phyloP scores from a whole-genome alignment of 2,113 vertebrate genomes.

The Okapia johnstoni region DNA sequence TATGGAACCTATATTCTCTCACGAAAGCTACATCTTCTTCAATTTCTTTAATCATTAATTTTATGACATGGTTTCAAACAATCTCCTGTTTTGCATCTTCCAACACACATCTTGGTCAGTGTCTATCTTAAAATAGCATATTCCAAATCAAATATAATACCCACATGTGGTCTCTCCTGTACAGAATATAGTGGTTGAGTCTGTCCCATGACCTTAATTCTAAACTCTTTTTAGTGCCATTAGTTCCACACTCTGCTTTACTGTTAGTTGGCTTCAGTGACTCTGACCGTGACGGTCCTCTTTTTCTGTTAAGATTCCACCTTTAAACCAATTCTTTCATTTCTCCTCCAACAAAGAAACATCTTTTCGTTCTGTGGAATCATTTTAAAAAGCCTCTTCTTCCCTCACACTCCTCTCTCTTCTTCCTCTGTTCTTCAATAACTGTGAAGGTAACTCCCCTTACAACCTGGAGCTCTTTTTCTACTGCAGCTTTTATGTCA shows the following conservation, averaged over 20 bases:
- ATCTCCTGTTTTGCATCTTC: not conserved
- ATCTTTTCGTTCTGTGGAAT: not conserved
- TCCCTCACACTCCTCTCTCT: not conserved
- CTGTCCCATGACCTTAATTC: not conserved
- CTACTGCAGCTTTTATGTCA: not conserved
- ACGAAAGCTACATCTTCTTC: not conserved
- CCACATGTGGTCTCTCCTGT: not conserved
- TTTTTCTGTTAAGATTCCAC: not conserved
- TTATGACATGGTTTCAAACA: not conserved
- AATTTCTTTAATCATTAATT: not conserved
- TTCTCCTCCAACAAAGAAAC: not conserved
- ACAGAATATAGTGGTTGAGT: not conserved
- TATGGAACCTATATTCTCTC: not conserved
- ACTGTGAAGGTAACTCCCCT: too few species aligned
- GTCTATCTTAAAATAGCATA: not conserved
- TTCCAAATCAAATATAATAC: not conserved
- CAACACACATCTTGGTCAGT: conserved; percentile 24
- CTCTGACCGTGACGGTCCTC: not conserved
- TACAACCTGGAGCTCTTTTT: not conserved
- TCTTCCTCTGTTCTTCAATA: not conserved
- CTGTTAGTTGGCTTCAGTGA: not conserved
- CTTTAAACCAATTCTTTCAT: not conserved
- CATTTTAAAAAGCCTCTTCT: not conserved
- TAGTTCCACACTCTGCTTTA: not conserved
- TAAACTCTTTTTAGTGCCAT: not conserved